Base-by-base conservation (phyloP, 2,113 vertebrate species). In the Lophochroa leadbeateri region DNA sequence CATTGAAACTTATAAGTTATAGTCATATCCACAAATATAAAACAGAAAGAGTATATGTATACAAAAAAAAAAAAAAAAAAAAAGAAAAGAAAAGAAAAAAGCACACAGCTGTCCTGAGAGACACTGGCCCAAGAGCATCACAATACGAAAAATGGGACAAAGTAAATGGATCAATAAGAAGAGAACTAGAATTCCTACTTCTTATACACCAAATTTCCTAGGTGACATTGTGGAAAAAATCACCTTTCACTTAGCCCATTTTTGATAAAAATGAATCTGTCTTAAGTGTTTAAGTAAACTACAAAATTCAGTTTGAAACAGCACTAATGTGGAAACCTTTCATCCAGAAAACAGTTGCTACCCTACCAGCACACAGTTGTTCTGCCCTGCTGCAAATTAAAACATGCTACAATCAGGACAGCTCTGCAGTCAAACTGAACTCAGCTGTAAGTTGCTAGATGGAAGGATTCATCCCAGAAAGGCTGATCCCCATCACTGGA, bases 171-270 rank as follows among this genome's bases (percentile, higher is more conserved):
- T 13, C 6, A 65, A 7, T 17, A 46, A 78, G 16, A 52, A 41
- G 18, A 77, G 24, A 78, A n/a, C 4, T 15, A 71, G 6, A 88
- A 86, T 50, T 77, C 8, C 29, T 69, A 4, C 49, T 27, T 16
- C 2, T 27, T 55, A 75, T 55, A 9, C 29, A 61, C 3, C 6
- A 74, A 8, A 70, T 17, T 81, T 67, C 11, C 28, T 33, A 41
- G 7, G 8, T 0, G 1, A 72, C 12, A 35, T 1, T 4, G 7
- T 13, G 2, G 14, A 52, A 64, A 37, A 53, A 47, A 37, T 10
- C 9, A 39, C 17, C 17, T 24, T 8, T 89, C 41, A 57, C 1
- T 12, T 50, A 16, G 17, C n/a, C 33, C 4, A 29, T 58, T 92
- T 82, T 57, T 31, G 82, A 17, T 49, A 52, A 80, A 95, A 94